phyloP scores from a whole-genome alignment of 1,140 invertebrate genomes.

The Drosophila repleta region DNA sequence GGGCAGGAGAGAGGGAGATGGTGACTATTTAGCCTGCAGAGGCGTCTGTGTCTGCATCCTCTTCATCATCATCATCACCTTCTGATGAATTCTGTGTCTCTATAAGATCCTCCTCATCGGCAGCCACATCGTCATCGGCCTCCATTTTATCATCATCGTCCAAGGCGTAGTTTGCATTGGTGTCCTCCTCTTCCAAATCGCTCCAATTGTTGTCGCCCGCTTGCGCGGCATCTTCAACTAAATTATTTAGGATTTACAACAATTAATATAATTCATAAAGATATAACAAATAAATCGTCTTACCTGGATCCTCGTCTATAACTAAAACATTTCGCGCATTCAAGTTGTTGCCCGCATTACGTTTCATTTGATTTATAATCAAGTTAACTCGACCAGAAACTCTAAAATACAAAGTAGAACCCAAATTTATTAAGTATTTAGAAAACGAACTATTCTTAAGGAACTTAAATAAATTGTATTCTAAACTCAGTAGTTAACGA shows the following conservation, averaged over 20 bases:
- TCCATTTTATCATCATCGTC: constrained; percentile 51
- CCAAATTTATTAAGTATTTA: not conserved
- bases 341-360: constrained; percentile 52
- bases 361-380: constrained; percentile 67
- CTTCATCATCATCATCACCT: constrained; percentile 15
- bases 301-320: constrained; percentile 54
- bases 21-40: constrained; percentile 31
- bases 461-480: no score
- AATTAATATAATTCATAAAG: not conserved
- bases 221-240: constrained; percentile 32
- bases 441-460: not conserved
- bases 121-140: constrained; percentile 55
- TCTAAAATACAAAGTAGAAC: constrained; percentile 44
- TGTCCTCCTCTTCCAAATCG: constrained; percentile 57
- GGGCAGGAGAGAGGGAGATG: not conserved
- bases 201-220: constrained; percentile 55
- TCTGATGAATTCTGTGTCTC: constrained; percentile 46
- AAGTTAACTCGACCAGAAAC: constrained; percentile 63
- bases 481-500: no score
- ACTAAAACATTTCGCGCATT: constrained; percentile 48
- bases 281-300: not conserved
- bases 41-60: constrained; percentile 47
- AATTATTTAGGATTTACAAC: not conserved
- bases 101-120: constrained; percentile 45
- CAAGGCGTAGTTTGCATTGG: constrained; percentile 13